A percentile compares a stretch with the other conserved stretches of the same genome.
phyloP scores from a whole-genome alignment of 2,797 vertebrate species.

The Falco rusticolus region DNA sequence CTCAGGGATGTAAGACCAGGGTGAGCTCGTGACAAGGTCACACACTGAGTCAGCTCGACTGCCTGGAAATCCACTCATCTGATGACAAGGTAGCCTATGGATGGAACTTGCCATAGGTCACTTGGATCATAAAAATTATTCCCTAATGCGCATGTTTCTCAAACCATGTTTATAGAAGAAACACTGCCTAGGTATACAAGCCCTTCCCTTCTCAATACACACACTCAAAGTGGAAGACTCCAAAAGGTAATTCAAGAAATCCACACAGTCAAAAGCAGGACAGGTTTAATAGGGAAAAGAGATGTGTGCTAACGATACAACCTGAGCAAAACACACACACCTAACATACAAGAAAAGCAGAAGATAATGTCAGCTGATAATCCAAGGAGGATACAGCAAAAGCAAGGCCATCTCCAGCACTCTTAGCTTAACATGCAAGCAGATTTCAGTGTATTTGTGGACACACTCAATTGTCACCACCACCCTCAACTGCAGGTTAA shows the following conservation, averaged over 20 bases:
- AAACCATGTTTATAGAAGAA: background rate
- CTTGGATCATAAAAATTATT: background rate
- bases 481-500: background rate
- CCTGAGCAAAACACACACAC: background rate
- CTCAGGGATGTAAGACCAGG: background rate
- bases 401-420: background rate
- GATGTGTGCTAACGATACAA: background rate
- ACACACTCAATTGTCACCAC: background rate
- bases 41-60: background rate
- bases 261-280: background rate
- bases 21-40: background rate
- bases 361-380: background rate
- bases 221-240: background rate
- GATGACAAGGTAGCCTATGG: background rate
- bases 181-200: background rate
- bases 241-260: background rate
- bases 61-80: background rate
- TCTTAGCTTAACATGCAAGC: background rate
- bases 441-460: background rate
- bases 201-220: background rate
- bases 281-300: background rate
- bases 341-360: background rate
- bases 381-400: background rate
- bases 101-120: background rate
- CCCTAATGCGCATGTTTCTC: background rate